phyloP scores from a whole-genome alignment of 1,140 invertebrate genomes.

The Polypedilum vanderplanki region DNA sequence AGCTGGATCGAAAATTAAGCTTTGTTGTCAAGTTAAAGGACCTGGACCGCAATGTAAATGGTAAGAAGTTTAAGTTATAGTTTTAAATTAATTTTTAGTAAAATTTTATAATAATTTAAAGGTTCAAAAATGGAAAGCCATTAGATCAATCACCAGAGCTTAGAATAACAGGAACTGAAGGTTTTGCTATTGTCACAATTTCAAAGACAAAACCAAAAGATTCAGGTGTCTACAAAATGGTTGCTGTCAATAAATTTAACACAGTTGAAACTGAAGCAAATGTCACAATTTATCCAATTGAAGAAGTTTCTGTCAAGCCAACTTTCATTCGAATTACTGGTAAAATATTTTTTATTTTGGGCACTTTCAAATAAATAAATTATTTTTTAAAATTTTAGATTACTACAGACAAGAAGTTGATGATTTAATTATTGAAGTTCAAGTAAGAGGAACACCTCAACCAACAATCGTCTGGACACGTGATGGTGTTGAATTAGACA shows the following conservation, averaged over 20 bases:
- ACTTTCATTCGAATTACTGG: conserved; percentile 20
- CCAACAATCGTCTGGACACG: background rate
- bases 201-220: background rate
- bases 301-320: conserved; percentile 12
- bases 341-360: background rate
- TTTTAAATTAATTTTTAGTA: background rate
- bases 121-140: conserved; percentile 14
- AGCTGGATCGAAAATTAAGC: conserved; percentile 64
- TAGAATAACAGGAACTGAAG: background rate
- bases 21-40: conserved; percentile 81
- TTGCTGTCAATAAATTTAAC: conserved; percentile 7
- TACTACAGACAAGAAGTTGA: conserved; percentile 9
- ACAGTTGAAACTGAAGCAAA: background rate
- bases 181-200: conserved; percentile 6
- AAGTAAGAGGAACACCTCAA: background rate
- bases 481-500: background rate
- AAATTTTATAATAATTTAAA: background rate
- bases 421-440: conserved; percentile 21
- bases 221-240: background rate
- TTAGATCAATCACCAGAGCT: background rate
- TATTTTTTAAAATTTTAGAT: background rate
- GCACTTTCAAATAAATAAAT: background rate
- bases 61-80: conserved; percentile 42
- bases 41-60: conserved; percentile 72
- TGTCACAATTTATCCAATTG: background rate